Evolutionary conservation across 2,797 vertebrate species (phyloP).

Genomic region (Antrozous pallidus): DNA sequence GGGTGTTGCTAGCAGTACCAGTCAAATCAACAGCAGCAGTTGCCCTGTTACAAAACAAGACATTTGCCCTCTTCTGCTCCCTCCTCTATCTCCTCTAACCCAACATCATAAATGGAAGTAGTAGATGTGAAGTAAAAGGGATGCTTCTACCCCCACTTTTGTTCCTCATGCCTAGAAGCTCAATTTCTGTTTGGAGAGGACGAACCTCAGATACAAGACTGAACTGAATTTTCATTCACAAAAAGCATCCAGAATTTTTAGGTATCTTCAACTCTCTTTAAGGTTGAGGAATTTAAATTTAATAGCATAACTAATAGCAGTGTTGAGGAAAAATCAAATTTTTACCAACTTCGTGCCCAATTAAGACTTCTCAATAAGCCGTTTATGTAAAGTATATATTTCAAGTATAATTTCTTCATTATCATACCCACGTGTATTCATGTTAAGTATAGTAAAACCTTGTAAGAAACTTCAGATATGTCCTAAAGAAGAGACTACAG

Average conservation of each 20-base stretch:
- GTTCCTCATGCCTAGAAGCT: background rate
- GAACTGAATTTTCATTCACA: background rate
- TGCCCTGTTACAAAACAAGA: background rate
- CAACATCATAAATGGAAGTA: background rate
- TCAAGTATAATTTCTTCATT: background rate
- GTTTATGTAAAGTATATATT: background rate
- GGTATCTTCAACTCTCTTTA: background rate
- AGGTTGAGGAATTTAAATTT: background rate
- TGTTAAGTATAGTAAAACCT: background rate
- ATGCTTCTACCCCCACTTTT: background rate
- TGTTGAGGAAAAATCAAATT: background rate
- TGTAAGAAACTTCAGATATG: background rate
- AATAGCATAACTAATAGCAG: background rate
- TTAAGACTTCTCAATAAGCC: background rate
- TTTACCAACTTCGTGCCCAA: background rate
- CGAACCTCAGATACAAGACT: background rate
- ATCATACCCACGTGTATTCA: background rate
- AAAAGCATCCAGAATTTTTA: background rate
- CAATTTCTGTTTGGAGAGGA: background rate
- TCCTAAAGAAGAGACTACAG: background rate
- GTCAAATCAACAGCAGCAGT: background rate
- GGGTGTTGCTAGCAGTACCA: background rate
- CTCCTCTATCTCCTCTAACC: background rate
- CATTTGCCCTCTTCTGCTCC: background rate
- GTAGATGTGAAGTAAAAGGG: background rate